Percentiles rank a stretch among this genome's conserved stretches.
phyloP scores from a whole-genome alignment of 2,113 vertebrate species.

The Zootoca vivipara region DNA sequence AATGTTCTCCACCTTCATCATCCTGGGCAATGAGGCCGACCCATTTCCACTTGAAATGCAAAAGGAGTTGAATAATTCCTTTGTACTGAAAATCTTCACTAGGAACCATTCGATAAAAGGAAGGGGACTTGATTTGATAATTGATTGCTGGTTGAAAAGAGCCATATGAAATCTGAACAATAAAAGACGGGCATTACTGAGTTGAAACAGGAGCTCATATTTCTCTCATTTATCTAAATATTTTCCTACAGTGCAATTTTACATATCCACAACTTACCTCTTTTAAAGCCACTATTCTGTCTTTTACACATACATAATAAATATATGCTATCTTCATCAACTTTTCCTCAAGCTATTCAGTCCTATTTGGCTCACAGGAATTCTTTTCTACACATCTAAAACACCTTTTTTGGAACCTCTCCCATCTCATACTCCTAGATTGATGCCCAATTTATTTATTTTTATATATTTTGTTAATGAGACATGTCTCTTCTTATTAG shows the following conservation, averaged over 20 bases:
- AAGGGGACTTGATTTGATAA: neutral
- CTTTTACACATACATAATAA: too few relatives aligned
- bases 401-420: too few relatives aligned
- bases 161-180: neutral
- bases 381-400: too few relatives aligned
- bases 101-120: conserved; percentile 1
- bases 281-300: too few relatives aligned
- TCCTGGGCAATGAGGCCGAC: neutral
- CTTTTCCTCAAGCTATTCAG: too few relatives aligned
- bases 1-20: neutral
- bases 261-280: too few relatives aligned
- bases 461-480: too few relatives aligned
- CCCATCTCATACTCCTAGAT: too few relatives aligned
- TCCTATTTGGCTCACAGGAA: too few relatives aligned
- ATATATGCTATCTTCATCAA: too few relatives aligned
- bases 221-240: neutral
- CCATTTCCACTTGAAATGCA: conserved; percentile 7
- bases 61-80: neutral
- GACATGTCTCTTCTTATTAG: too few relatives aligned
- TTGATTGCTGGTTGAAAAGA: neutral
- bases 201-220: neutral
- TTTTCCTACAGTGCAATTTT: neutral
- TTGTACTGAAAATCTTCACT: neutral
- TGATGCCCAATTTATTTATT: too few relatives aligned
- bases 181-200: neutral